Percentiles rank a stretch among this genome's conserved stretches.
Conservation (phyloP, 2,113 vertebrate genomes). For the Sorex araneus region DNA sequence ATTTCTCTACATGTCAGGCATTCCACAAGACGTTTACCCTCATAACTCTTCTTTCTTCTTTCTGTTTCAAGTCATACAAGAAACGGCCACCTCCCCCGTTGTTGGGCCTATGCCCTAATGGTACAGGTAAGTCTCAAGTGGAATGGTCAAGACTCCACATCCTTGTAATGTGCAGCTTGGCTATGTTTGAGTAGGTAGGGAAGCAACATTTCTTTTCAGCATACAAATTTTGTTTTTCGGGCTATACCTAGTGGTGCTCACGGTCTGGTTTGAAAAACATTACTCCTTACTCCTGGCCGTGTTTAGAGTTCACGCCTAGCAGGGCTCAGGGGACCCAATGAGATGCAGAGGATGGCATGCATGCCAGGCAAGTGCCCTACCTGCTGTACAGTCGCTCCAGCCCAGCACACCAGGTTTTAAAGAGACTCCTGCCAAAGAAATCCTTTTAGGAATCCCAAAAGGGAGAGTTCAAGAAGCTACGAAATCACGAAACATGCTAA, state of each 20-base stretch:
- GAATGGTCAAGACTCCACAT: neutral
- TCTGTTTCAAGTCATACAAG: neutral
- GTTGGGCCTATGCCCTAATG: neutral
- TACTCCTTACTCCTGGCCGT: too few species aligned
- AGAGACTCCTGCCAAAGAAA: neutral
- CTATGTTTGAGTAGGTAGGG: neutral
- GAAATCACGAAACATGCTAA: neutral
- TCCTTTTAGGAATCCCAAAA: constrained; percentile 5
- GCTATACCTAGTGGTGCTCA: too few species aligned
- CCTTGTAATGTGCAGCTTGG: neutral
- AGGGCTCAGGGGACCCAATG: too few species aligned
- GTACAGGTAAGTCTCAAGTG: neutral
- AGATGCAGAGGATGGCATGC: too few species aligned
- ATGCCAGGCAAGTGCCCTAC: too few species aligned
- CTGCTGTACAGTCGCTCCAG: neutral
- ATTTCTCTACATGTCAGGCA: neutral
- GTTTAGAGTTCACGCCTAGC: too few species aligned
- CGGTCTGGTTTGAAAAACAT: too few species aligned
- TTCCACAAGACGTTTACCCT: neutral
- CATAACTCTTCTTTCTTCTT: neutral
- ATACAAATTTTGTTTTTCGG: too few species aligned
- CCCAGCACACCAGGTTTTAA: neutral
- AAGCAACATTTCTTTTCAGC: neutral
- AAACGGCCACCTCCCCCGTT: neutral
- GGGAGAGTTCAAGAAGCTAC: neutral